Percentiles rank a stretch among this genome's conserved stretches.
Evolutionary conservation across 2,888 invertebrate species (phyloP).

Genomic region (Hydrotaea diabolus): DNA sequence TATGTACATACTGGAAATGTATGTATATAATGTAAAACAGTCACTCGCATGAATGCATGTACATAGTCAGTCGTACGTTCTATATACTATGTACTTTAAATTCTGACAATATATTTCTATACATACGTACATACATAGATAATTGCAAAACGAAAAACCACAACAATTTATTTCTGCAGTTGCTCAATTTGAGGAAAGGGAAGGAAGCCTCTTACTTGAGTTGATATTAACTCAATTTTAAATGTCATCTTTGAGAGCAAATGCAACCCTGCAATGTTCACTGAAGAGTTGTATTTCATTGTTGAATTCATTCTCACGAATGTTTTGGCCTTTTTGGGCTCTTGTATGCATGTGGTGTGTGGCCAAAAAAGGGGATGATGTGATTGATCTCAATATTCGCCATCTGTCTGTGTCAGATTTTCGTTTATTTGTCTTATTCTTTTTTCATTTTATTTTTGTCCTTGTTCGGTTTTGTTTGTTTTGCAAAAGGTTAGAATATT

Average conservation of each 20-base stretch:
- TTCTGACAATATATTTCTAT: too few relatives aligned
- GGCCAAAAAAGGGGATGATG: conserved; percentile 12
- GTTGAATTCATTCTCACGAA: not conserved
- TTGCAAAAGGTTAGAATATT: not conserved
- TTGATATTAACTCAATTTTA: too few relatives aligned
- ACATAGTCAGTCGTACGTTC: too few relatives aligned
- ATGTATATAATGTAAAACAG: too few relatives aligned
- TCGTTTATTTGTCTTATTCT: not conserved
- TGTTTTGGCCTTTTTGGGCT: not conserved
- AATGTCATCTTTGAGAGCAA: not conserved
- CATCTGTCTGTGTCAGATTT: conserved; percentile 24
- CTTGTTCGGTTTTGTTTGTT: not conserved
- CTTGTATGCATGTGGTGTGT: not conserved
- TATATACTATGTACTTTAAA: too few relatives aligned
- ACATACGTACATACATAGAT: not conserved
- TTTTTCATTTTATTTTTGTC: not conserved
- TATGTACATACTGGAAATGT: too few relatives aligned
- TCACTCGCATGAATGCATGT: too few relatives aligned
- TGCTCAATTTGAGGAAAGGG: too few relatives aligned
- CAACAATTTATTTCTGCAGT: too few relatives aligned
- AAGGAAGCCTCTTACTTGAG: too few relatives aligned
- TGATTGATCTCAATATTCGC: not conserved
- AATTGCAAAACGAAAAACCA: not conserved
- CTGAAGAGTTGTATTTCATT: conserved; percentile 5
- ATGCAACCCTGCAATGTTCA: not conserved